phyloP scores from a whole-genome alignment of 2,888 invertebrate genomes.

The Macaria notata region DNA sequence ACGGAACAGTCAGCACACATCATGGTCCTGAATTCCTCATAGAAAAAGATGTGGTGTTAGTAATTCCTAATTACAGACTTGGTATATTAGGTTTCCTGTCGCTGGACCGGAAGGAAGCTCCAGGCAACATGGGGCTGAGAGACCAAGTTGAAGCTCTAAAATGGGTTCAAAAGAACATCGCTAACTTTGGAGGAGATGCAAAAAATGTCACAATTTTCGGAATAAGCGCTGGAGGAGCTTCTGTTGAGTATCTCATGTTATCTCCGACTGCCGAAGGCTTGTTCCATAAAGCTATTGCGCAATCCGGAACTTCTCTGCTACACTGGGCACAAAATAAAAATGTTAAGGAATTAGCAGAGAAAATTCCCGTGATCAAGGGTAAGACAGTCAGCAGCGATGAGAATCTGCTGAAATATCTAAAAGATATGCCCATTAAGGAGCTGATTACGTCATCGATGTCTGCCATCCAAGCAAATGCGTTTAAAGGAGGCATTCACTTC shows the following conservation, averaged over 20 bases:
- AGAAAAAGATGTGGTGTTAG: slow-evolving; percentile 66
- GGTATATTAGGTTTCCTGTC: slow-evolving; percentile 72
- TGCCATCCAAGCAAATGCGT: slow-evolving; percentile 42
- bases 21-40: slow-evolving; percentile 72
- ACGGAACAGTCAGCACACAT: slow-evolving; percentile 60
- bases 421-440: slow-evolving; percentile 53
- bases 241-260: slow-evolving; percentile 68
- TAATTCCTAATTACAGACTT: slow-evolving; percentile 70
- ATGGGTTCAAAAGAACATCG: slow-evolving; percentile 77
- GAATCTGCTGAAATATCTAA: slow-evolving; percentile 57
- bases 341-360: slow-evolving; percentile 51
- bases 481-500: slow-evolving; percentile 66
- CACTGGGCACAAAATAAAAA: slow-evolving; percentile 71
- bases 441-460: slow-evolving; percentile 54
- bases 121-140: slow-evolving; percentile 76
- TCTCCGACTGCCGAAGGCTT: slow-evolving; percentile 72
- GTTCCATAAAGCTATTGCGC: slow-evolving; percentile 79
- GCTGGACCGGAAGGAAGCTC: slow-evolving; percentile 64
- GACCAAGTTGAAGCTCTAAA: slow-evolving; percentile 79
- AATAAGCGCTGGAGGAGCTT: slow-evolving; percentile 77
- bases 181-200: slow-evolving; percentile 72
- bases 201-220: slow-evolving; percentile 78
- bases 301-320: slow-evolving; percentile 76
- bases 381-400: slow-evolving; percentile 42
- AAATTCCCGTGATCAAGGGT: slow-evolving; percentile 54